Evolutionary conservation across 1,140 invertebrate species (phyloP).

Genomic region (Artemia franciscana): DNA sequence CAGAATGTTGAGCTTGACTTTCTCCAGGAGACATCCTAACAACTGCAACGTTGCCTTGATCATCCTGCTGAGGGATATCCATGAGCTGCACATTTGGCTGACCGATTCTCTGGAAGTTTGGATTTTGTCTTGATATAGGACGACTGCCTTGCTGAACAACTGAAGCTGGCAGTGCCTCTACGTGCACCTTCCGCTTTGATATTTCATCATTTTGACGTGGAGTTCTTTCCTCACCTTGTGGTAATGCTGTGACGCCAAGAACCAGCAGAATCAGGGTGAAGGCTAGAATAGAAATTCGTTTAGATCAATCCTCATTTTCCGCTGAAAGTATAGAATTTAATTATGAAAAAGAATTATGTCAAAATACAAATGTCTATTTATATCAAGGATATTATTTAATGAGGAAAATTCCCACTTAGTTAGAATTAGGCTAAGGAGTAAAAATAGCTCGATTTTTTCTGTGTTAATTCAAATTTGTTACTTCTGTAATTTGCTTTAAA

Average conservation of each 20-base stretch:
- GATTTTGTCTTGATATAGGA: background rate
- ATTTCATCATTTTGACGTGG: background rate
- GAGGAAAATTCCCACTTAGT: too few relatives aligned
- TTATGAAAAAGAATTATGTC: too few relatives aligned
- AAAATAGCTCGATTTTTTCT: too few relatives aligned
- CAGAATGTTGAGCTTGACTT: background rate
- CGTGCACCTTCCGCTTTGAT: background rate
- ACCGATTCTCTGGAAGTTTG: background rate
- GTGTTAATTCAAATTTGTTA: too few relatives aligned
- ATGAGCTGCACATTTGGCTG: background rate
- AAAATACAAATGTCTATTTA: too few relatives aligned
- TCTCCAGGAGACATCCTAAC: background rate
- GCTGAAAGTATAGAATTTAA: too few relatives aligned
- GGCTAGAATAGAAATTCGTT: background rate
- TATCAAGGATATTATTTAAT: too few relatives aligned
- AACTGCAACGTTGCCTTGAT: background rate
- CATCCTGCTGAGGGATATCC: background rate
- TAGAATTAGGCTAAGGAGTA: too few relatives aligned
- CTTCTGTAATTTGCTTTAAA: too few relatives aligned
- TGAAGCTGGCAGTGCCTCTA: background rate
- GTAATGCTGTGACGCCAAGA: background rate
- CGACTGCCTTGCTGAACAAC: background rate
- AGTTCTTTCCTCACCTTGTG: background rate
- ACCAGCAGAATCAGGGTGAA: background rate
- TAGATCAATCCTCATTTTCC: too few relatives aligned